Evolutionary conservation across 1,140 invertebrate genomes (phyloP).

Genomic region (Epicauta chinensis): DNA sequence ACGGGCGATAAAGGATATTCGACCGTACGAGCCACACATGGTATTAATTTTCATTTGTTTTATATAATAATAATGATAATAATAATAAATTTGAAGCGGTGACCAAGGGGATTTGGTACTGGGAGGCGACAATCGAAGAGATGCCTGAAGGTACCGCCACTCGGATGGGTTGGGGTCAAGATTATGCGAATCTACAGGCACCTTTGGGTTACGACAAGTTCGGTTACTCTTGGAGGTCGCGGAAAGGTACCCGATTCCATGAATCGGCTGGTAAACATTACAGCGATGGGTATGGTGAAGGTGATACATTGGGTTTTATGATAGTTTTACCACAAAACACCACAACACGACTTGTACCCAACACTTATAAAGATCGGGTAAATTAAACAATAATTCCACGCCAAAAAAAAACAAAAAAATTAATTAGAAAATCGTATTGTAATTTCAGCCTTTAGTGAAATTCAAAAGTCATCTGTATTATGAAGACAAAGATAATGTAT

Average conservation of each 20-base stretch:
- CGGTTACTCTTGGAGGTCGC: conserved; percentile 95
- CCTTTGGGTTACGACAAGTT: conserved; percentile 96
- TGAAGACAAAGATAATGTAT: conserved; percentile 93
- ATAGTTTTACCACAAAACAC: conserved; percentile 69
- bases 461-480: conserved; percentile 98
- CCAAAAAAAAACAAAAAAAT: too few relatives aligned
- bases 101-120: conserved; percentile 86
- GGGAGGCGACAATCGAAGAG: conserved; percentile 87
- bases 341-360: conserved; percentile 65
- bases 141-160: conserved; percentile 90
- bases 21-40: conserved; percentile 92
- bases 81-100: conserved; percentile 71
- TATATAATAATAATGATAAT: not conserved
- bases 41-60: conserved; percentile 46
- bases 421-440: conserved; percentile 6
- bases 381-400: too few relatives aligned
- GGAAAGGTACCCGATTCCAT: conserved; percentile 78
- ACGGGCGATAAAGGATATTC: conserved; percentile 98
- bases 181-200: conserved; percentile 90
- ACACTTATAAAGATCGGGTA: conserved; percentile 90
- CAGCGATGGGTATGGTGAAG: conserved; percentile 77
- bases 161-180: conserved; percentile 91
- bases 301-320: conserved; percentile 89
- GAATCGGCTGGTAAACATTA: conserved; percentile 92
- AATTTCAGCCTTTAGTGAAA: conserved; percentile 83